A percentile compares a stretch with the other conserved stretches of the same genome.
Evolutionary conservation across 2,888 invertebrate genomes (phyloP).

Genomic region (Labia minor): DNA sequence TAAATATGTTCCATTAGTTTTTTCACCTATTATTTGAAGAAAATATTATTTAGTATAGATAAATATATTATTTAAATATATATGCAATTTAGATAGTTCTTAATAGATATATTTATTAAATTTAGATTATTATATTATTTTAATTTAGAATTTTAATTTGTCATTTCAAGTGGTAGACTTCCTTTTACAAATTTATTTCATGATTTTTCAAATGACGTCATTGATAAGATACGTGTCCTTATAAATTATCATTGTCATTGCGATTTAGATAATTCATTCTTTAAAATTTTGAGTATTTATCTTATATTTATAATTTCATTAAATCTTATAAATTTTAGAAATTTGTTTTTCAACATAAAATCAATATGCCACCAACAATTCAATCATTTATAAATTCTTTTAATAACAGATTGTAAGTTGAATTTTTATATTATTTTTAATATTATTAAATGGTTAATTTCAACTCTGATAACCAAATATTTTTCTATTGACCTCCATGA

Average conservation of each 20-base stretch:
- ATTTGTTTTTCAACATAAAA: neutral
- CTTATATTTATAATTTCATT: neutral
- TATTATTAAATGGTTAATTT: no score
- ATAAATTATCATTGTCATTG: slow-evolving; percentile 14
- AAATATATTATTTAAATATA: no score
- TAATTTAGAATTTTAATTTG: neutral
- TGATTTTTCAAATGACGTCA: neutral
- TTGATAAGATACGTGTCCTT: slow-evolving; percentile 14
- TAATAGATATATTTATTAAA: no score
- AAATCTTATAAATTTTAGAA: neutral
- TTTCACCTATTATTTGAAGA: no score
- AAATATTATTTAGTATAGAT: no score
- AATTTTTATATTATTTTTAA: neutral
- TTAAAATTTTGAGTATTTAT: neutral
- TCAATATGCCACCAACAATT: slow-evolving; percentile 48
- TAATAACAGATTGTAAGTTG: slow-evolving; percentile 57
- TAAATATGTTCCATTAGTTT: no score
- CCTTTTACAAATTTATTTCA: neutral
- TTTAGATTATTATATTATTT: neutral
- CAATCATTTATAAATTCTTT: slow-evolving; percentile 57
- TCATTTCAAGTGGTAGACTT: neutral
- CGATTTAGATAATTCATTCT: neutral
- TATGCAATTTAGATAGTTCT: no score
- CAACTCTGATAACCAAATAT: no score
- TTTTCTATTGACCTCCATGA: no score